phyloP scores from a whole-genome alignment of 2,888 invertebrate genomes.

The Lysandra bellargus region DNA sequence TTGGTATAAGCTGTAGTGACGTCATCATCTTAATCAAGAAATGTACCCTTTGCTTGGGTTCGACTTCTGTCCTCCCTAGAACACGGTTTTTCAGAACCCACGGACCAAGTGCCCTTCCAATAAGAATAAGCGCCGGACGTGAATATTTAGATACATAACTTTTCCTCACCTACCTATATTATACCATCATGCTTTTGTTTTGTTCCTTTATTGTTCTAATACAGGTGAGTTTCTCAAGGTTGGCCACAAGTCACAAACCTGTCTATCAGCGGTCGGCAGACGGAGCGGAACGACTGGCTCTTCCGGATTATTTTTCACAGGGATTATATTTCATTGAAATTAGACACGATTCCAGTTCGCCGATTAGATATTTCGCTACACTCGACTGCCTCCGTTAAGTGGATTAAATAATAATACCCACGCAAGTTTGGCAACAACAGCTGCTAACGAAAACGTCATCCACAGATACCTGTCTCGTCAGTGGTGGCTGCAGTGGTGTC shows the following conservation, averaged over 20 bases:
- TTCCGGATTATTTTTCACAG: slow-evolving; percentile 60
- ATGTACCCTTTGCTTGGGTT: not conserved
- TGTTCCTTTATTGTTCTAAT: not conserved
- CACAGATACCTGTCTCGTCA: not conserved
- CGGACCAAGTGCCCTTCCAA: too few relatives aligned
- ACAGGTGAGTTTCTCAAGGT: slow-evolving; percentile 12
- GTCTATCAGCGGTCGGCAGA: slow-evolving; percentile 35
- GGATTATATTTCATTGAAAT: slow-evolving; percentile 64
- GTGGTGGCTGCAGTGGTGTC: not conserved
- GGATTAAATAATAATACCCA: not conserved
- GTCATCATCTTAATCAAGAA: not conserved
- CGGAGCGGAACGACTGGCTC: slow-evolving; percentile 58
- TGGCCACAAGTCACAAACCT: slow-evolving; percentile 28
- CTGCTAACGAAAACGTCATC: not conserved
- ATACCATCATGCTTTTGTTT: not conserved
- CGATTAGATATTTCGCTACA: slow-evolving; percentile 28
- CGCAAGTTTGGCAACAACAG: not conserved
- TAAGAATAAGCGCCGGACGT: too few relatives aligned
- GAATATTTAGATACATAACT: too few relatives aligned
- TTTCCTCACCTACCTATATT: not conserved
- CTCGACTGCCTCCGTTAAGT: slow-evolving; percentile 10
- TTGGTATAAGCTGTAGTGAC: not conserved
- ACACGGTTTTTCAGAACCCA: not conserved
- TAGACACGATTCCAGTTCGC: slow-evolving; percentile 53
- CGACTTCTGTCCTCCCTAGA: not conserved